phyloP scores from a whole-genome alignment of 2,888 invertebrate genomes.

The Amphipoea oculea region DNA sequence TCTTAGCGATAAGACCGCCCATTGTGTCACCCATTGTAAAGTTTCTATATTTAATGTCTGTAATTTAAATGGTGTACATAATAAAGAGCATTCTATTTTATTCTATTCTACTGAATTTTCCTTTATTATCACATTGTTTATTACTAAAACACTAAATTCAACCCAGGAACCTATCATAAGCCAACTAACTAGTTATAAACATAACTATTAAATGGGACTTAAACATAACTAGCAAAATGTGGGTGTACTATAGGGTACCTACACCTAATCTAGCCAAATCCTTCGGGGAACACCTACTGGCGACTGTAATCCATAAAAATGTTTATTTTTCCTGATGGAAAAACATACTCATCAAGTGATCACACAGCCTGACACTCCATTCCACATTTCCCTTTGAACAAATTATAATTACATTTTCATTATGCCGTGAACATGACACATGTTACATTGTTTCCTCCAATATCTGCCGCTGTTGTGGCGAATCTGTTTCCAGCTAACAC shows the following conservation, averaged over 20 bases:
- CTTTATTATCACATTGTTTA: background rate
- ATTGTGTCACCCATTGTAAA: too few species aligned
- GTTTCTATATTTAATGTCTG: too few species aligned
- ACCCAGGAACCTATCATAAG: background rate
- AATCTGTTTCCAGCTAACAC: slow-evolving; percentile 49
- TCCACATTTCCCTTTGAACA: slow-evolving; percentile 28
- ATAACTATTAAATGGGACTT: background rate
- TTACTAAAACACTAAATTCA: background rate
- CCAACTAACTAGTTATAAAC: background rate
- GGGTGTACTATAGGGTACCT: background rate
- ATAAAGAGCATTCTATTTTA: too few species aligned
- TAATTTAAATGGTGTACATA: too few species aligned
- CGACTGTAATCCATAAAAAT: background rate
- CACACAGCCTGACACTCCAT: background rate
- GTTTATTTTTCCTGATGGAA: background rate
- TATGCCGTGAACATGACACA: slow-evolving; percentile 30
- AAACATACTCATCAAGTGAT: background rate
- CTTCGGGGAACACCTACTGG: background rate
- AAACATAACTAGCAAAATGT: background rate
- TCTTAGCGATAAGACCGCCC: too few species aligned
- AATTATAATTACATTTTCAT: slow-evolving; percentile 45
- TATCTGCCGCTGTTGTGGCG: slow-evolving; percentile 48
- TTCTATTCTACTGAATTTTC: background rate
- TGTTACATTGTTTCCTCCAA: slow-evolving; percentile 23
- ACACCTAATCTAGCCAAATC: background rate